Percentiles rank a stretch among this genome's conserved stretches.
Evolutionary conservation across 92 coral and sea anemone species (phyloP).

Genomic region (Hydrozoanthus gracilis): DNA sequence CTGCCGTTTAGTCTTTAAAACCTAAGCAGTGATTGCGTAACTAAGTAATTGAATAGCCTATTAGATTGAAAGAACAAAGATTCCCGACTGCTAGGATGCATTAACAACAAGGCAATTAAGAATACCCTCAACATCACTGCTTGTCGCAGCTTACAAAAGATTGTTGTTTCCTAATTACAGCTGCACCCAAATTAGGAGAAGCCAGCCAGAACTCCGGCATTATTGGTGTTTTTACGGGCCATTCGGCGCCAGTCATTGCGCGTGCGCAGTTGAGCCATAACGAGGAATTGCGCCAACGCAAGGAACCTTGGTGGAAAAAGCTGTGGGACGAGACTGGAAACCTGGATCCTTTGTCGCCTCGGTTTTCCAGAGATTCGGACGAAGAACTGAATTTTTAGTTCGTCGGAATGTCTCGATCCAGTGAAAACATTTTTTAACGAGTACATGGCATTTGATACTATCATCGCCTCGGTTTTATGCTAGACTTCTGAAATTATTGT

Average conservation of each 20-base stretch:
- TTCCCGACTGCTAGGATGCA: too few relatives aligned
- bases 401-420: background rate
- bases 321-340: slow-evolving; percentile 80
- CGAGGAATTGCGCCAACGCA: slow-evolving; percentile 75
- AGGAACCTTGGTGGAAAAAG: slow-evolving; percentile 96
- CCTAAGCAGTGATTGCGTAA: too few relatives aligned
- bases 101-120: too few relatives aligned
- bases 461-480: too few relatives aligned
- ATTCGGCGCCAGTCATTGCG: slow-evolving; percentile 92
- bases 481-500: too few relatives aligned
- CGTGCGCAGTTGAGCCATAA: slow-evolving; percentile 91
- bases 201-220: slow-evolving; percentile 53
- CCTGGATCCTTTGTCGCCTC: slow-evolving; percentile 32
- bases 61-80: too few relatives aligned
- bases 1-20: too few relatives aligned
- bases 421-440: too few relatives aligned
- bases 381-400: slow-evolving; percentile 66
- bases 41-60: too few relatives aligned
- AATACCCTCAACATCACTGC: background rate
- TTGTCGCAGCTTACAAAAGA: background rate
- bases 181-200: slow-evolving; percentile 82
- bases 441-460: too few relatives aligned
- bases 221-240: slow-evolving; percentile 73
- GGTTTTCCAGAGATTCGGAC: slow-evolving; percentile 21
- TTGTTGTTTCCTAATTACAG: slow-evolving; percentile 48